These are phyloP conservation scores for Sander lucioperca DNA, from an alignment of 2,113 vertebrate genomes.

Conservation along the genomic window DNA sequence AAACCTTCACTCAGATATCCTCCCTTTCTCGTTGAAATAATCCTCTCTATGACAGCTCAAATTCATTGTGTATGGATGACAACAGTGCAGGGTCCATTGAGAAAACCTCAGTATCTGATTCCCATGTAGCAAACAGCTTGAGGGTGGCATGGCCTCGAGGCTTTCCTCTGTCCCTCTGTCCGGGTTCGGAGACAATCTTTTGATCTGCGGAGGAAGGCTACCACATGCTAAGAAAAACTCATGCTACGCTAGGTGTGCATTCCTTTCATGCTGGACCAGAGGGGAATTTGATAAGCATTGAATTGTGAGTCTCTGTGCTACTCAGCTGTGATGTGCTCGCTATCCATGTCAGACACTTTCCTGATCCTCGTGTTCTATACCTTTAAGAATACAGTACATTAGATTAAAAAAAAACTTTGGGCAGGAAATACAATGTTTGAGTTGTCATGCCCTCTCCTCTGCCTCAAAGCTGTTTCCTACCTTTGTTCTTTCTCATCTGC, in stretches of 20 bases:
- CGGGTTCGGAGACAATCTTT: slow-evolving; percentile 69
- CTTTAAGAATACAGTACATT: slow-evolving; percentile 55
- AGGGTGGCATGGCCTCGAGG: slow-evolving; percentile 73
- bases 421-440: slow-evolving; percentile 51
- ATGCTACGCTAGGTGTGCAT: slow-evolving; percentile 59
- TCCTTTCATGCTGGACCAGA: slow-evolving; percentile 62
- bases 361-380: slow-evolving; percentile 54
- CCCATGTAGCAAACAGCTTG: slow-evolving; percentile 65
- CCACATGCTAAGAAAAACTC: slow-evolving; percentile 69
- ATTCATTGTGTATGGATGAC: slow-evolving; percentile 54
- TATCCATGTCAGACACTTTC: slow-evolving; percentile 56
- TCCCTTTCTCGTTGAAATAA: slow-evolving; percentile 57
- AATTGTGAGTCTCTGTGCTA: slow-evolving; percentile 58
- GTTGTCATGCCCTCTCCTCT: slow-evolving; percentile 44
- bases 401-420: slow-evolving; percentile 50
- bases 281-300: slow-evolving; percentile 67
- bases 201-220: slow-evolving; percentile 68
- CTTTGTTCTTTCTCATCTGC: slow-evolving; percentile 63
- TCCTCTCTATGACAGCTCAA: slow-evolving; percentile 59
- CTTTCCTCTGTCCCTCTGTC: slow-evolving; percentile 65
- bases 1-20: slow-evolving; percentile 58
- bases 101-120: slow-evolving; percentile 54
- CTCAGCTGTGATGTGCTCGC: slow-evolving; percentile 55
- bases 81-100: slow-evolving; percentile 49
- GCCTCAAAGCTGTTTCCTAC: slow-evolving; percentile 60